Base-by-base conservation (phyloP, 2,888 invertebrate genomes). In the Entomobrya proxima region DNA sequence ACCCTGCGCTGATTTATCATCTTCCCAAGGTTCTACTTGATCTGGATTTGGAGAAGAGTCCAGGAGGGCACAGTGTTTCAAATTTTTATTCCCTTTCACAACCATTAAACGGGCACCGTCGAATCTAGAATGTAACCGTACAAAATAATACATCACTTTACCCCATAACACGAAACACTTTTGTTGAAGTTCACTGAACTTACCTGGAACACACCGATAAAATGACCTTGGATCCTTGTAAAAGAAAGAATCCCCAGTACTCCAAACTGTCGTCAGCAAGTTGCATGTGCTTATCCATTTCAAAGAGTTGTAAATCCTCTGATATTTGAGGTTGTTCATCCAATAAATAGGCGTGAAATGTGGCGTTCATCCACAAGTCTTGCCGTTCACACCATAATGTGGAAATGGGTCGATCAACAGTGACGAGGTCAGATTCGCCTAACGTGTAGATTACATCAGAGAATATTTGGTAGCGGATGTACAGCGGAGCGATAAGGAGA, bases 191-290 rank as follows among this genome's bases (percentile, higher is more conserved):
- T 55, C 2, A 64, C 9, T 24, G 47, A 37, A 40, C 32, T 77
- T 85, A 95, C 91, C 95, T 94, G 13, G 96, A 96, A 91, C 96
- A 97, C 61, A 95, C 95, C 91, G 95, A 95, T 30, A 97, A 92
- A 88, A 94, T 94, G 1, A 97, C 96, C 13, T 94, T 94, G 1
- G 96, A 96, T 30, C 96, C 96, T 92, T 95, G 94, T 72, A 96
- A 92, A 67, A 97, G 92, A 92, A 95, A 96, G 92, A 97, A 96
- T 2, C 96, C 96, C 96, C 96, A 97, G 92, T 96, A 97, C 91
- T 97, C 96, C 44, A 96, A 92, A 11, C 96, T 96, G 90, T 96
- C 96, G 91, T 96, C 96, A 0, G 96, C 96, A 87, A 97, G 92
- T 1, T 93, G 94, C 95, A 97, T 96, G 6, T 96, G 96, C 91